Evolutionary conservation across 2,888 invertebrate genomes (phyloP), one percentile per base, ranked within the genome.

Genomic region (Ophraella communa): DNA sequence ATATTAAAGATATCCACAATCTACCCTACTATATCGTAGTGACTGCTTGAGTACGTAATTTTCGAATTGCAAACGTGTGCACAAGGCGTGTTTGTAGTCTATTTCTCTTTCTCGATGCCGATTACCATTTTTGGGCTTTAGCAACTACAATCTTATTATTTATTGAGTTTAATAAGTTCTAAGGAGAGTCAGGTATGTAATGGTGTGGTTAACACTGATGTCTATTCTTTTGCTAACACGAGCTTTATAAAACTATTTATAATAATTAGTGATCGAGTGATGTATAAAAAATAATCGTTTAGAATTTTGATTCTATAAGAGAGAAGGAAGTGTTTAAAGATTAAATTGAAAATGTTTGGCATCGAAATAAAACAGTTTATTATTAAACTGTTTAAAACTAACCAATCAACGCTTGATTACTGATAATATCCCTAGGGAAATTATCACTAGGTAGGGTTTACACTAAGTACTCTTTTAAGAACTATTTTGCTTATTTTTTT

Each of bases 71-170:
- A 53, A 53, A 30, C 53, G 53, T 53, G 39, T 14, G 35, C 33
- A 51, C 33, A 51, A 30, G 17, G 18, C 17, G 33, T 18, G 30
- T 1, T 30, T 51, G 18, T 35, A 53, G 21, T 53, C 20, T 54
- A 11, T 42, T 23, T 17, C 54, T n/a, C n/a, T n/a, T n/a, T n/a
- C 54, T 33, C 14, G 42, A 54, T 54, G 42, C 54, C 23, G 42
- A 42, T 54, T 54, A 54, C 54, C 42, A 35, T 54, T 54, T 54
- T 54, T 54, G 54, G 54, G 14, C 23, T 14, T 42, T 42, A 54
- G 20, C n/a, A 45, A 45, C 45, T 45, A 14, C 54, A 54, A 54
- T 54, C 24, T 23, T 39, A 42, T 42, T 27, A 42, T 54, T 54
- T 45, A 45, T 42, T 42, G 54, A 42, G 14, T 23, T 42, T 54